Conservation (phyloP, 1,140 invertebrate genomes). For the Pachypeltis micranthus region DNA sequence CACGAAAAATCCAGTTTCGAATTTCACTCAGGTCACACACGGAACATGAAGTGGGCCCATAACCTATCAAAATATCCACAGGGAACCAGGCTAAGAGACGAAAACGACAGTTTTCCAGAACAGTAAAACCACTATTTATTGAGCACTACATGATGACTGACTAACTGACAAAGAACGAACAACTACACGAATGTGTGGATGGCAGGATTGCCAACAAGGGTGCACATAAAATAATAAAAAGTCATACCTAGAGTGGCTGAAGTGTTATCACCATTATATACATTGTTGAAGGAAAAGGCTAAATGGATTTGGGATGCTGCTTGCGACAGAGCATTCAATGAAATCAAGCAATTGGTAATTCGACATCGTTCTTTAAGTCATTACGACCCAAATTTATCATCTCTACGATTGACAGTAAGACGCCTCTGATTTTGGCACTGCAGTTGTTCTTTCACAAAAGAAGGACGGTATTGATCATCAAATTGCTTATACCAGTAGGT, state of each 20-base stretch:
- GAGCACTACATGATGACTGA: constrained; percentile 11
- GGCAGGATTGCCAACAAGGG: too few species aligned
- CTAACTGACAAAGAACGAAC: too few species aligned
- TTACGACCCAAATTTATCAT: background rate
- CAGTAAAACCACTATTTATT: constrained; percentile 7
- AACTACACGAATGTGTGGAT: too few species aligned
- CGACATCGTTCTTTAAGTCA: background rate
- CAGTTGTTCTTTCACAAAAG: background rate
- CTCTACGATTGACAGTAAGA: background rate
- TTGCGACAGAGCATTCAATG: background rate
- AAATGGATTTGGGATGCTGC: background rate
- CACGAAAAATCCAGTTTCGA: too few species aligned
- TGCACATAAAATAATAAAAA: too few species aligned
- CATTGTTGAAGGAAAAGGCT: background rate
- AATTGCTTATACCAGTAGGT: background rate
- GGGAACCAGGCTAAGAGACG: background rate
- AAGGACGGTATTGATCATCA: background rate
- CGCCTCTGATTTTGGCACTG: background rate
- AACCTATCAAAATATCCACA: background rate
- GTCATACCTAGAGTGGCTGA: background rate
- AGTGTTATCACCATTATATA: background rate
- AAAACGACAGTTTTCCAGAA: constrained; percentile 7
- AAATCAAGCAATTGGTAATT: background rate
- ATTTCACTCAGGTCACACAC: too few species aligned
- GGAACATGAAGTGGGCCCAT: too few species aligned